Conservation (phyloP, 1,140 invertebrate genomes). For the Neotoxoptera formosana region DNA sequence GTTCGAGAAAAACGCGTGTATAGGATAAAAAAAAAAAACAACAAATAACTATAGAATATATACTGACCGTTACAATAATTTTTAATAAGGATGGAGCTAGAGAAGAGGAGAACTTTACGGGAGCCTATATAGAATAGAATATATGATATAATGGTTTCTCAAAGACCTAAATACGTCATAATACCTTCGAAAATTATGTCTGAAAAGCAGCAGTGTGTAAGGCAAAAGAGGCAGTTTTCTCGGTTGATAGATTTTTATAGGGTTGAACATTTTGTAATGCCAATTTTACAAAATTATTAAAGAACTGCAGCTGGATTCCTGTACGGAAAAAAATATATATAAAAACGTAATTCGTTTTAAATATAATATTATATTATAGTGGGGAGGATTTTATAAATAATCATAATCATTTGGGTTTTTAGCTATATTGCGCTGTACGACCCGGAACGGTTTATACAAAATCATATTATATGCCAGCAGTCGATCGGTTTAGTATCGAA, state of each 20-base stretch:
- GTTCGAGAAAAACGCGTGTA: background rate
- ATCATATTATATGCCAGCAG: background rate
- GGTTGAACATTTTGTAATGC: background rate
- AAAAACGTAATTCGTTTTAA: background rate
- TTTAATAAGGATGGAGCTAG: background rate
- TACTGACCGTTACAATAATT: background rate
- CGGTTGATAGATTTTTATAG: background rate
- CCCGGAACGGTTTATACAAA: background rate
- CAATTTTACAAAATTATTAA: background rate
- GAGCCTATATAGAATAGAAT: too few relatives aligned
- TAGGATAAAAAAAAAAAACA: slow-evolving; percentile 3
- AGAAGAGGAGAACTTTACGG: background rate
- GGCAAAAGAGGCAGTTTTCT: background rate
- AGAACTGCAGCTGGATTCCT: background rate
- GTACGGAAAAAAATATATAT: background rate
- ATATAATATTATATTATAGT: background rate
- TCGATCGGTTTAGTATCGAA: too few relatives aligned
- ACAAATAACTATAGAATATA: slow-evolving; percentile 9
- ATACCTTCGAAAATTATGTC: too few relatives aligned
- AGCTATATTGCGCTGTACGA: background rate
- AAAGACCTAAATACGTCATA: too few relatives aligned
- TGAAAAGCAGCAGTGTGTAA: background rate
- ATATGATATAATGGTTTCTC: too few relatives aligned
- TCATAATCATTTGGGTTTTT: background rate
- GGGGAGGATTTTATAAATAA: background rate